A percentile compares a stretch with the other conserved stretches of the same genome.
Conservation (phyloP, 2,797 vertebrate genomes). For the Mus spretus region DNA sequence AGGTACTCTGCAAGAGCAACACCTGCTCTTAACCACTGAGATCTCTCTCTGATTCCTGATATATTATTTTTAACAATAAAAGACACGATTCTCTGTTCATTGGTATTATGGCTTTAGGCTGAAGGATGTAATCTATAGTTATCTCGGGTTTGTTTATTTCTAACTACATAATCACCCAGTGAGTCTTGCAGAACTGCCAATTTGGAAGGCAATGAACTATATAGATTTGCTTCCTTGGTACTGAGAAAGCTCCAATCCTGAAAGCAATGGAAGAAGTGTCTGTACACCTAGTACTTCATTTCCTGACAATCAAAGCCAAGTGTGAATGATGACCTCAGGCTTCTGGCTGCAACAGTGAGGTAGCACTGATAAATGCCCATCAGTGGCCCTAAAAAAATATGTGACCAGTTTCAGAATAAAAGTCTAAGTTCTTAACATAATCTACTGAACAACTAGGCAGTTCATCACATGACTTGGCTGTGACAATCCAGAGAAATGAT, state of each 20-base stretch:
- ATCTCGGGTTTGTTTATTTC: slow-evolving; percentile 61
- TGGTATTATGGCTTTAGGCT: slow-evolving; percentile 60
- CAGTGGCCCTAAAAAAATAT: slow-evolving; percentile 37
- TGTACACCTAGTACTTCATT: slow-evolving; percentile 77
- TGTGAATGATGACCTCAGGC: slow-evolving; percentile 83
- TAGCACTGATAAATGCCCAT: slow-evolving; percentile 80
- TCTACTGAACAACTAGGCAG: slow-evolving; percentile 51
- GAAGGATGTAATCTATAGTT: slow-evolving; percentile 69
- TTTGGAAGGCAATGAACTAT: slow-evolving; percentile 75
- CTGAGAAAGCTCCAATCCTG: slow-evolving; percentile 74
- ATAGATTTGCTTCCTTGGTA: slow-evolving; percentile 73
- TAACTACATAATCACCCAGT: slow-evolving; percentile 79
- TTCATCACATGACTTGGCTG: slow-evolving; percentile 39
- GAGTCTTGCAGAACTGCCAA: slow-evolving; percentile 70
- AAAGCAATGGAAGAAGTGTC: slow-evolving; percentile 73
- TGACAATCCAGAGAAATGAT: slow-evolving; percentile 67
- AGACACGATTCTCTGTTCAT: neutral
- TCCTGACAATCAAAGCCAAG: slow-evolving; percentile 81
- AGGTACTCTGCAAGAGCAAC: neutral
- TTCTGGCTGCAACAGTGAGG: slow-evolving; percentile 69
- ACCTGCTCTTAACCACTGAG: neutral
- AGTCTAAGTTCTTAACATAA: slow-evolving; percentile 78
- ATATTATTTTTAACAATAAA: slow-evolving; percentile 13
- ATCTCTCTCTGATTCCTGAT: neutral
- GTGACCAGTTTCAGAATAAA: slow-evolving; percentile 82